Percentiles rank a stretch among this genome's conserved stretches.
Conservation (phyloP, 2,888 invertebrate species). For the Micropterix aruncella region DNA sequence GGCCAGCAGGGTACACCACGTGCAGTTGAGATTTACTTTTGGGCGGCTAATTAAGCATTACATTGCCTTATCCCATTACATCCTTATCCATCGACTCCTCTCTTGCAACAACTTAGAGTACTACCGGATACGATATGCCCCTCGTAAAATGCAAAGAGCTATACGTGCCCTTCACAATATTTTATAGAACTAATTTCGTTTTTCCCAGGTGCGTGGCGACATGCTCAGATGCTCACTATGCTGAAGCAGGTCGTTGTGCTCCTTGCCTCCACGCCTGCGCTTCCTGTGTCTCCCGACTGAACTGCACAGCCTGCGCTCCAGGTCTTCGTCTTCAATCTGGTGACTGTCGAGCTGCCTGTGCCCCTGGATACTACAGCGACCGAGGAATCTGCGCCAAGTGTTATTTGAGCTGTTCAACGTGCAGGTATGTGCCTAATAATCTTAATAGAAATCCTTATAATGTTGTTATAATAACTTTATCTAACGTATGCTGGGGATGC, state of each 20-base stretch:
- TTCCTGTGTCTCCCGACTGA: constrained; percentile 61
- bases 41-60: no score
- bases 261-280: constrained; percentile 70
- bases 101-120: no score
- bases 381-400: constrained; percentile 71
- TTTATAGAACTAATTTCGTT: constrained; percentile 1
- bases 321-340: constrained; percentile 70
- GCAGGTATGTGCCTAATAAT: no score
- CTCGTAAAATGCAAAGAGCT: constrained; percentile 3
- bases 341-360: constrained; percentile 68
- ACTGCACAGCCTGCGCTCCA: constrained; percentile 67
- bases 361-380: constrained; percentile 74
- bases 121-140: no score
- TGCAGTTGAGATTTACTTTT: no score
- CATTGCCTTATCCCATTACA: no score
- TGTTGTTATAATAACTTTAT: no score
- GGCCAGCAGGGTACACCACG: no score
- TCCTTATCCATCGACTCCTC: no score
- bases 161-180: constrained; percentile 1
- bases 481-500: no score
- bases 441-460: no score
- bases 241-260: constrained; percentile 58
- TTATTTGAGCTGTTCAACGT: constrained; percentile 72
- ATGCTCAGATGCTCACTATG: constrained; percentile 63
- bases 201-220: constrained; percentile 53